These are phyloP conservation scores for Aplidium turbinatum DNA, from an alignment of 23 tunicate genomes.

Conservation along the genomic window DNA sequence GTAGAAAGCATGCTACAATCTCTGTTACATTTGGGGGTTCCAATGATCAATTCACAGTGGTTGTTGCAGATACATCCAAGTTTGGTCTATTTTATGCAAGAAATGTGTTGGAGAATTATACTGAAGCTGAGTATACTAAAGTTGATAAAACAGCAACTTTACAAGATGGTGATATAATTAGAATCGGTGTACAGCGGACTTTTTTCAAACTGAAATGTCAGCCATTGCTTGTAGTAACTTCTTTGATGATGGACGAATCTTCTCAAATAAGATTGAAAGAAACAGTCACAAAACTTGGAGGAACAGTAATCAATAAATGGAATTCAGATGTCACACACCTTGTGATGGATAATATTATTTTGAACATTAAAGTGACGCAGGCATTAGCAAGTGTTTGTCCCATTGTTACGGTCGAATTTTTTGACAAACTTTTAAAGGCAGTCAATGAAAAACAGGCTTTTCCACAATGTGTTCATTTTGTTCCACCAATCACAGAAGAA, in stretches of 20 bases:
- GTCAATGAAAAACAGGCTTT: neutral
- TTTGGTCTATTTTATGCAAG: conserved; percentile 55
- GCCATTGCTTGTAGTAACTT: conserved; percentile 26
- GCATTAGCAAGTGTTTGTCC: conserved; percentile 54
- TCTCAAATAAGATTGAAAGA: conserved; percentile 16
- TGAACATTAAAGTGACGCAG: conserved; percentile 58
- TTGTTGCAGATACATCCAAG: conserved; percentile 55
- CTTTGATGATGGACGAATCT: conserved; percentile 27
- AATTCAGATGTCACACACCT: conserved; percentile 45
- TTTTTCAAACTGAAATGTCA: conserved; percentile 19
- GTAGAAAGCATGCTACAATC: conserved; percentile 68
- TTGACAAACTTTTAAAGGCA: conserved; percentile 12
- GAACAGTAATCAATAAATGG: conserved; percentile 41
- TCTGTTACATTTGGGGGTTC: neutral
- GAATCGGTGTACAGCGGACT: conserved; percentile 62
- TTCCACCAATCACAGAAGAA: conserved; percentile 61
- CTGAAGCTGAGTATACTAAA: conserved; percentile 14
- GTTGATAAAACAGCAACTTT: conserved; percentile 6
- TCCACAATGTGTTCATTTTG: conserved; percentile 19
- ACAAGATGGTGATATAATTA: conserved; percentile 23
- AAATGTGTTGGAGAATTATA: neutral
- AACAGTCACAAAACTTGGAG: conserved; percentile 32
- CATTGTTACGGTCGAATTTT: conserved; percentile 40
- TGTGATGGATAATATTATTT: conserved; percentile 39
- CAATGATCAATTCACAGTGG: neutral